Evolutionary conservation across 2,797 vertebrate species (phyloP).

Genomic region (Naso thynnoides): DNA sequence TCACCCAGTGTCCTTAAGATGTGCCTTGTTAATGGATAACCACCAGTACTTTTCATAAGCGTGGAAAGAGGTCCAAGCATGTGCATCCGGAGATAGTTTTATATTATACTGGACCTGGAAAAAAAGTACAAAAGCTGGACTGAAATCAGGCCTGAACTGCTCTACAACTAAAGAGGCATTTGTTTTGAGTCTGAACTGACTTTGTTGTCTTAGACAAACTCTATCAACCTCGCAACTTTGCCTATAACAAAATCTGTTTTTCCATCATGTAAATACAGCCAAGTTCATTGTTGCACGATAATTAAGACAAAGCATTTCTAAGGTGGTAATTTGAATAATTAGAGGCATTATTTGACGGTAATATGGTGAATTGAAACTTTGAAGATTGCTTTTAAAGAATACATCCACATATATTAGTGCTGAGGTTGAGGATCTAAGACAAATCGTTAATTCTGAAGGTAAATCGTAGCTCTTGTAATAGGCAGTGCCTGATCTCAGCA

Average conservation of each 20-base stretch:
- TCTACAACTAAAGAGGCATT: background rate
- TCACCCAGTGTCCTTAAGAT: slow-evolving; percentile 65
- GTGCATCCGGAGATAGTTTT: background rate
- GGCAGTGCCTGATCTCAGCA: background rate
- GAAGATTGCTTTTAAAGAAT: background rate
- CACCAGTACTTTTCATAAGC: slow-evolving; percentile 5
- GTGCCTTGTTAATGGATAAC: slow-evolving; percentile 63
- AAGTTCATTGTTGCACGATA: background rate
- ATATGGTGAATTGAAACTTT: background rate
- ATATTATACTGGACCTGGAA: background rate
- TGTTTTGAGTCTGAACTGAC: too few species aligned
- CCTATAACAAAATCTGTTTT: background rate
- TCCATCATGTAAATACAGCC: background rate
- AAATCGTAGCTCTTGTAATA: background rate
- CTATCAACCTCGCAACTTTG: background rate
- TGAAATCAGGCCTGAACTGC: background rate
- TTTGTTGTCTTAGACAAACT: background rate
- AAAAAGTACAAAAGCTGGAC: background rate
- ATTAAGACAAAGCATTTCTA: background rate
- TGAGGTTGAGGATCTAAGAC: background rate
- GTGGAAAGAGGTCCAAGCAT: slow-evolving; percentile 2
- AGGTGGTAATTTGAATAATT: background rate
- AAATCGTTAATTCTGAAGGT: too few species aligned
- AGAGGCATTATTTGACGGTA: background rate
- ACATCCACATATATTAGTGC: background rate